These are phyloP conservation scores for Lepidurus packardi DNA, from an alignment of 1,140 invertebrate genomes.

Conservation along the genomic window DNA sequence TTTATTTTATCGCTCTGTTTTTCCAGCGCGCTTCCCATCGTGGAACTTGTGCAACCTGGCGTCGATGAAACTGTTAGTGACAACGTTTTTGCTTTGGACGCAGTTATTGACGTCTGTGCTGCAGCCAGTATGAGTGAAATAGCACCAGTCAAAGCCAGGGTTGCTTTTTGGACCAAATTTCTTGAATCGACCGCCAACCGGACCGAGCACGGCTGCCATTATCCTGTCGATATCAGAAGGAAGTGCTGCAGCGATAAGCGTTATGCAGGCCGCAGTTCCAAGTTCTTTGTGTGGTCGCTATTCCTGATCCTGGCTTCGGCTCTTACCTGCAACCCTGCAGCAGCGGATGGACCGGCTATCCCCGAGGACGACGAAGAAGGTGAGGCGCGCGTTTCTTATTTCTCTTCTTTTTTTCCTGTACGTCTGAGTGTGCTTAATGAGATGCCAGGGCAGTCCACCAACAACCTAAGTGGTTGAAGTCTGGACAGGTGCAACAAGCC, in stretches of 20 bases:
- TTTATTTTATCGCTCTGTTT: background rate
- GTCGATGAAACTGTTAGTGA: conserved; percentile 10
- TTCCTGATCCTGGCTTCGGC: background rate
- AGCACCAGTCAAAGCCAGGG: background rate
- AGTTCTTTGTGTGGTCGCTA: conserved; percentile 2
- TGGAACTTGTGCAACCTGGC: conserved; percentile 2
- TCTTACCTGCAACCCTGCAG: background rate
- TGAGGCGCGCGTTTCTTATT: background rate
- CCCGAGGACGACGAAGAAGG: conserved; percentile 12
- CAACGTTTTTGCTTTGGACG: conserved; percentile 6
- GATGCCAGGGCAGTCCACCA: background rate
- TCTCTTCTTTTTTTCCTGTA: background rate
- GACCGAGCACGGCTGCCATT: background rate
- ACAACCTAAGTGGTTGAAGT: background rate
- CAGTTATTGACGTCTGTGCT: conserved; percentile 9
- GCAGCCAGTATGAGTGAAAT: conserved; percentile 9
- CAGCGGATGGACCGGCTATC: conserved; percentile 1
- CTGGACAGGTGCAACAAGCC: background rate
- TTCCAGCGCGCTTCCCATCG: background rate
- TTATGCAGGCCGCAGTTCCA: background rate
- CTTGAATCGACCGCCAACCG: background rate
- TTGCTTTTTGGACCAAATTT: background rate
- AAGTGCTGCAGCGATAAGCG: background rate
- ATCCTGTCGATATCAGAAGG: background rate
- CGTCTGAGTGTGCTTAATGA: background rate